Percentiles rank a stretch among this genome's conserved stretches.
Conservation (phyloP, 2,113 vertebrate genomes). For the Peromyscus polionotus region DNA sequence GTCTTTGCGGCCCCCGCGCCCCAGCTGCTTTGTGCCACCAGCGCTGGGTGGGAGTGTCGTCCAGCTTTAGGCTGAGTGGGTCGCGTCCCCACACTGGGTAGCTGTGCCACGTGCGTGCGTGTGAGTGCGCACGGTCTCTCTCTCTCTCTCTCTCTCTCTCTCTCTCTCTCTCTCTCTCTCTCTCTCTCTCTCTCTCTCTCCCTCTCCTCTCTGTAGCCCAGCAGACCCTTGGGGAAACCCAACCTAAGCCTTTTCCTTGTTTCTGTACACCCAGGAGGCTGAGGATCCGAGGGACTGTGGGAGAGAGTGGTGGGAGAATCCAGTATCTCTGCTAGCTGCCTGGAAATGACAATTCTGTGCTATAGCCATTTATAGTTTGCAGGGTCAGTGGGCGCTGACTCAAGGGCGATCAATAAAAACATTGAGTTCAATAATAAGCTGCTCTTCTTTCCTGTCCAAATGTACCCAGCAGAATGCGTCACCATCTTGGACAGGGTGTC, state of each 20-base stretch:
- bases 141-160: no score
- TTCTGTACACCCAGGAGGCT: background rate
- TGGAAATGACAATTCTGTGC: slow-evolving; percentile 76
- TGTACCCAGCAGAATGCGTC: slow-evolving; percentile 59
- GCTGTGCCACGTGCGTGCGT: fast-evolving
- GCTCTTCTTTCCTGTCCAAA: slow-evolving; percentile 26
- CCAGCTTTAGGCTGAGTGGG: background rate
- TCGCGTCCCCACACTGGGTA: no score
- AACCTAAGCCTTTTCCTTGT: background rate
- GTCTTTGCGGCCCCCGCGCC: background rate
- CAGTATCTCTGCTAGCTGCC: slow-evolving; percentile 56
- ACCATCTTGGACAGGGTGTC: slow-evolving; percentile 62
- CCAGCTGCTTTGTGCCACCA: background rate
- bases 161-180: no score
- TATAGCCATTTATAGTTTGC: slow-evolving; percentile 66
- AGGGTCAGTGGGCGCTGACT: slow-evolving; percentile 74
- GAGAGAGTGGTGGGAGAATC: background rate
- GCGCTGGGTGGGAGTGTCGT: background rate
- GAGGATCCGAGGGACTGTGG: background rate
- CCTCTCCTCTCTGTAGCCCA: fast-evolving
- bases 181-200: no score
- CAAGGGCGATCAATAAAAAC: slow-evolving; percentile 77
- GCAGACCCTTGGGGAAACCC: background rate
- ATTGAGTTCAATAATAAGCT: slow-evolving; percentile 79
- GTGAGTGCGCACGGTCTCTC: background rate